Evolutionary conservation across 1,140 invertebrate genomes (phyloP).

Genomic region (Berghia stephanieae): DNA sequence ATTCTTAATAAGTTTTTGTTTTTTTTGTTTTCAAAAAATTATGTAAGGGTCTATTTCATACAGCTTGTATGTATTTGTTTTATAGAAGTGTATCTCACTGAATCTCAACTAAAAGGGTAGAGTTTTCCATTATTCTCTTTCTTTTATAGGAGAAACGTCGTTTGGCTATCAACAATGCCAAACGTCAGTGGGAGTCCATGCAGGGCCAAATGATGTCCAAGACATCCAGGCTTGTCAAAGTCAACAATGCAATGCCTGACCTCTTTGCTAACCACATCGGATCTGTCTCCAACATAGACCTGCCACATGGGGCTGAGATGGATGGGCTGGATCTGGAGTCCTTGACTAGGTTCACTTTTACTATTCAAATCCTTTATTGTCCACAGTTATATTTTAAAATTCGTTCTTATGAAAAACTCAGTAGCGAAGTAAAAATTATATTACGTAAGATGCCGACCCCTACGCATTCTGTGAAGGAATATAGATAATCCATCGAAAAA

Average conservation of each 20-base stretch:
- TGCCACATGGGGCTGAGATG: slow-evolving; percentile 36
- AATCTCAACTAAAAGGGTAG: too few species aligned
- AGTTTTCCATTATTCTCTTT: too few species aligned
- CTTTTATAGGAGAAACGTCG: slow-evolving; percentile 58
- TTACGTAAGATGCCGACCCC: too few species aligned
- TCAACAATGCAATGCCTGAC: slow-evolving; percentile 47
- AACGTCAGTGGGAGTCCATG: slow-evolving; percentile 65
- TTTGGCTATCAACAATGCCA: slow-evolving; percentile 65
- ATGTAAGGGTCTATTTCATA: too few species aligned
- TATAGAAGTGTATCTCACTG: too few species aligned
- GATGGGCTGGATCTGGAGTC: slow-evolving; percentile 50
- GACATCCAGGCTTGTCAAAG: slow-evolving; percentile 48
- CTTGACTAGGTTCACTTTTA: slow-evolving; percentile 53
- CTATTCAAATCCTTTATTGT: too few species aligned
- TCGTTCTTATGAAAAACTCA: too few species aligned
- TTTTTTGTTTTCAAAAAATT: background rate
- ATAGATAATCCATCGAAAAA: too few species aligned
- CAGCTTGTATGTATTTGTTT: too few species aligned
- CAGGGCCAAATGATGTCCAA: slow-evolving; percentile 57
- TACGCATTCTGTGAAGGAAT: too few species aligned
- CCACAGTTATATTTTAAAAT: too few species aligned
- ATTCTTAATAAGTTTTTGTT: background rate
- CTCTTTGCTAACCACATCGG: slow-evolving; percentile 62
- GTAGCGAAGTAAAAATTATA: too few species aligned
- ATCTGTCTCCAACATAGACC: slow-evolving; percentile 48